These are phyloP conservation scores for Zoanthus sociatus DNA, from an alignment of 92 coral and sea anemone species.

Conservation along the genomic window DNA sequence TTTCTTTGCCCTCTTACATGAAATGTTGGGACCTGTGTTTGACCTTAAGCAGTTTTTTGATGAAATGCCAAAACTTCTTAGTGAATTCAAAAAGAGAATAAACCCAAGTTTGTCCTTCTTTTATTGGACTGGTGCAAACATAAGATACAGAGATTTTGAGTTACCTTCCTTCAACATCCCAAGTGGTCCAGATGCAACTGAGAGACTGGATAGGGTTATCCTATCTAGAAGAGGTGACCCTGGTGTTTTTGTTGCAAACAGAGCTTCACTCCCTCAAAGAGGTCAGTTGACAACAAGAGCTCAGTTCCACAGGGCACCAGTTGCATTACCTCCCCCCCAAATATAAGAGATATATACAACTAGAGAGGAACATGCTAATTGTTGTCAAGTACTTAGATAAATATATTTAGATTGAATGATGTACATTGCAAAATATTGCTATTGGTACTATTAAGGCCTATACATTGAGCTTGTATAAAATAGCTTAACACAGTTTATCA, in stretches of 20 bases:
- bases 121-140: conserved; percentile 76
- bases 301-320: conserved; percentile 1
- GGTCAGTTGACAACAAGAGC: neutral
- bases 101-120: conserved; percentile 62
- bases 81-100: conserved; percentile 70
- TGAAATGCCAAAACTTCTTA: conserved; percentile 69
- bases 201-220: conserved; percentile 34
- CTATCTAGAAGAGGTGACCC: conserved; percentile 52
- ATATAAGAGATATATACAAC: too few species aligned
- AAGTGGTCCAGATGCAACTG: conserved; percentile 57
- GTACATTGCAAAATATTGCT: too few species aligned
- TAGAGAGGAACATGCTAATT: neutral
- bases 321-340: neutral
- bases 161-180: conserved; percentile 72
- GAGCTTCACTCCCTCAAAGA: conserved; percentile 57
- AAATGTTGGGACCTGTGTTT: conserved; percentile 66
- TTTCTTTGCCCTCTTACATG: conserved; percentile 64
- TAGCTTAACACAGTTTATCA: too few species aligned
- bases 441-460: too few species aligned
- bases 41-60: conserved; percentile 68
- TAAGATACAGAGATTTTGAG: conserved; percentile 69
- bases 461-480: too few species aligned
- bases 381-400: conserved; percentile 3
- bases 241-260: conserved; percentile 50
- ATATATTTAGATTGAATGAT: too few species aligned